A percentile compares a stretch with the other conserved stretches of the same genome.
Conservation (phyloP, 2,113 vertebrate species). For the Ciconia maguari region DNA sequence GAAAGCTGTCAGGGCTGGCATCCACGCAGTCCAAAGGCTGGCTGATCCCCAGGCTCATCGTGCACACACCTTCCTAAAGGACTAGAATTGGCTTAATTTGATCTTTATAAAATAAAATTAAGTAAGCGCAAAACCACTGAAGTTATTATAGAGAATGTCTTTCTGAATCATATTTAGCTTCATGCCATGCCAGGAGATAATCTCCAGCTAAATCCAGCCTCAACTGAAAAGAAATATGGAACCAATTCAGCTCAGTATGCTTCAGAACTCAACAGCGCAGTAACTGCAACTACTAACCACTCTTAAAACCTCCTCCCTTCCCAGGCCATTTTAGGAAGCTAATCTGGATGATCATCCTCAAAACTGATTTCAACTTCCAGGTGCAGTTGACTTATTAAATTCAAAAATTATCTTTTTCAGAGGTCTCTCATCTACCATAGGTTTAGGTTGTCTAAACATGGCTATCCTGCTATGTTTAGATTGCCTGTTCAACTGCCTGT, state of each 20-base stretch:
- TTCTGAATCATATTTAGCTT: constrained; percentile 31
- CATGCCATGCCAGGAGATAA: constrained; percentile 15
- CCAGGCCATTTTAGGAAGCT: background rate
- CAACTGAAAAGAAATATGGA: background rate
- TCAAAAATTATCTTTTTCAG: background rate
- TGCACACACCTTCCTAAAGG: constrained; percentile 22
- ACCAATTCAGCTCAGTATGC: background rate
- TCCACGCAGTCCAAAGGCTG: background rate
- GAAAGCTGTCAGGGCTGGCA: constrained; percentile 10
- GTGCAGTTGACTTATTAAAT: background rate
- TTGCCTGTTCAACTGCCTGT: background rate
- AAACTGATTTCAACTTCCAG: background rate
- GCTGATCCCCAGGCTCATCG: background rate
- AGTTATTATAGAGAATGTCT: background rate
- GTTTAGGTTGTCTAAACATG: background rate
- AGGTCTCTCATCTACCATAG: background rate
- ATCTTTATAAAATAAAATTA: constrained; percentile 47
- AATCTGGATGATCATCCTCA: background rate
- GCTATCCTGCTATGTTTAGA: background rate
- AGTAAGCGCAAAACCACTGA: background rate
- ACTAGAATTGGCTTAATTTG: constrained; percentile 9
- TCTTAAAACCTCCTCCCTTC: background rate
- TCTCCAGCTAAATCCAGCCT: constrained; percentile 2
- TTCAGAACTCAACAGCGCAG: background rate
- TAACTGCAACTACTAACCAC: background rate